These are phyloP conservation scores for Thripadectes ignobilis DNA, from an alignment of 2,797 vertebrate genomes.

Conservation along the genomic window DNA sequence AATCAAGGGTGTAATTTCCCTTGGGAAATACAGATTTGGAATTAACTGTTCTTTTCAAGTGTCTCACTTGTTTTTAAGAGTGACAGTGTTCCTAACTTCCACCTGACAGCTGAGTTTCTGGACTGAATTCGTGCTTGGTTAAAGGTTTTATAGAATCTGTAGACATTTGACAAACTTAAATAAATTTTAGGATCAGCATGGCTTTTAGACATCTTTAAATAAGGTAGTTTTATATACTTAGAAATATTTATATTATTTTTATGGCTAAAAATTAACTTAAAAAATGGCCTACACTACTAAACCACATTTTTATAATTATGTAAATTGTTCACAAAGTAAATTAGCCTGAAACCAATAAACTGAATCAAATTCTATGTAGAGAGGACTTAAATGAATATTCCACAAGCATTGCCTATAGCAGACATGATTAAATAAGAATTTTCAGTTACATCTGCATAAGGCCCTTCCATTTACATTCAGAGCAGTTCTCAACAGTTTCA, in stretches of 20 bases:
- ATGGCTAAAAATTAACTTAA: not conserved
- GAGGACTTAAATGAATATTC: not conserved
- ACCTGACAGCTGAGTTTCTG: not conserved
- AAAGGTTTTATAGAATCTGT: not conserved
- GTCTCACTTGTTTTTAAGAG: not conserved
- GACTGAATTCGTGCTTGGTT: not conserved
- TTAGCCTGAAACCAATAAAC: not conserved
- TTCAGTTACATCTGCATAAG: not conserved
- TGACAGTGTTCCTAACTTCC: not conserved
- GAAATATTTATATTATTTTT: not conserved
- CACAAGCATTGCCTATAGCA: not conserved
- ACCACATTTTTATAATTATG: not conserved
- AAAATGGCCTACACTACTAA: not conserved
- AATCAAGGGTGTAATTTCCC: not conserved
- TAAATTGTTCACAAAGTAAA: not conserved
- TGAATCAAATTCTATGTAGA: not conserved
- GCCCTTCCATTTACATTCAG: not conserved
- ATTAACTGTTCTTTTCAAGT: not conserved
- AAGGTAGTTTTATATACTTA: not conserved
- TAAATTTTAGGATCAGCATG: not conserved
- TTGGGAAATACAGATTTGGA: not conserved
- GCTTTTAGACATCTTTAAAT: not conserved
- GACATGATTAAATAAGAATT: not conserved
- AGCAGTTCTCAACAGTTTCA: not conserved
- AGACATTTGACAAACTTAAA: not conserved